Percentiles rank a stretch among this genome's conserved stretches.
Conservation (phyloP, 2,113 vertebrate genomes). For the Heterotilapia buettikoferi region DNA sequence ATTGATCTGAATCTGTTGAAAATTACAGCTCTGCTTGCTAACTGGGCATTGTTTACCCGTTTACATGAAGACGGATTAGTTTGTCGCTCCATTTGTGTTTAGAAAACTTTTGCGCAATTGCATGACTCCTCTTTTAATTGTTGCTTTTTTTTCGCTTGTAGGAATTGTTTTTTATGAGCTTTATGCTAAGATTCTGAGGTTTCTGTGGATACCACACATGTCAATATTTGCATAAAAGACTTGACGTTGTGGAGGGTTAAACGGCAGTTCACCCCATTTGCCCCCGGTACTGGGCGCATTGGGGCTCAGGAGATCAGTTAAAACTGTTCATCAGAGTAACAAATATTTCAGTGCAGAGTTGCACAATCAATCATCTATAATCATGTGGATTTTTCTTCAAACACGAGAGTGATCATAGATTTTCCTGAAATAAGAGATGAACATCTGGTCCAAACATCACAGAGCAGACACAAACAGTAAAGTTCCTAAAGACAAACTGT, state of each 20-base stretch:
- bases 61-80: background rate
- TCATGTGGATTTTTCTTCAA: background rate
- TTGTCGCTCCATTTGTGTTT: background rate
- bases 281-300: rapidly evolving
- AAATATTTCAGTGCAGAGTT: background rate
- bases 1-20: background rate
- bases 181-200: background rate
- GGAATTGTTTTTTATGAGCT: background rate
- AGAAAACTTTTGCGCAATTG: background rate
- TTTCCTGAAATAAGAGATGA: background rate
- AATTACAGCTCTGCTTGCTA: background rate
- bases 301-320: background rate
- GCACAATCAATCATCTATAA: background rate
- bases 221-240: background rate
- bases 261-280: background rate
- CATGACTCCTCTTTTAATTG: background rate
- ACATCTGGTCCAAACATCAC: too few species aligned
- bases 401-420: background rate
- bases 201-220: background rate
- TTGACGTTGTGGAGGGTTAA: background rate
- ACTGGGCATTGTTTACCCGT: background rate
- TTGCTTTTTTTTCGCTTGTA: background rate
- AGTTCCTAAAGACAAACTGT: too few species aligned
- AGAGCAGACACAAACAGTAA: too few species aligned
- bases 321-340: background rate